Evolutionary conservation across 2,888 invertebrate species (phyloP), one percentile per base, ranked within the genome.

Genomic region (Drosophila mercatorum): DNA sequence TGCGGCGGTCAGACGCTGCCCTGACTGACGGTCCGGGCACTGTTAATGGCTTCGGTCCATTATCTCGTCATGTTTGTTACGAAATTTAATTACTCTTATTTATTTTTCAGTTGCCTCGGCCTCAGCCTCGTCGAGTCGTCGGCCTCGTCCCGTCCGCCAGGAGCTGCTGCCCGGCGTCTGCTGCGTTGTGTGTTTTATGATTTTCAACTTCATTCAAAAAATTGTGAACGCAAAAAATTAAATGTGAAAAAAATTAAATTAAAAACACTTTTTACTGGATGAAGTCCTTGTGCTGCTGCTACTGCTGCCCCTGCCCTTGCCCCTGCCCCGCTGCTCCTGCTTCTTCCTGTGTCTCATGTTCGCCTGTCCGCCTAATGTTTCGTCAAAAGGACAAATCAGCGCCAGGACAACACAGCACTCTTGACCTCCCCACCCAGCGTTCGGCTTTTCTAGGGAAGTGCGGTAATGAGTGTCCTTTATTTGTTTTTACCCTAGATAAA

Each of bases 61-160:
- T 92, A 92, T 92, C 92, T 92, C 91, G 91, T 91, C 92, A 91
- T 92, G 91, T 92, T 92, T 92, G 91, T 88, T 92, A 90, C 89
- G 80, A 91, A 92, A 92, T 92, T 92, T 92, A 92, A 92, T 92
- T 92, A 92, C 91, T 92, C 87, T 91, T 91, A 91, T 91, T 92
- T 91, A 91, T 90, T 88, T 90, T 83, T 78, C 88, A 74, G 71
- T 79, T 79, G 72, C 68, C 75, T 63, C 34, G 41, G 60, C 38
- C 51, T 11, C n/a, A n/a, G 6, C 65, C n/a, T 43, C 53, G 28
- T 34, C 31, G 26, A 47, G 38, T 51, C 40, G 28, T 17, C 43
- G 5, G 17, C 12, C n/a, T 28, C 47, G 8, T 2, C 47, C 22
- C 44, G 28, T 17, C 49, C n/a, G 31, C 17, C 31, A n/a, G 46